phyloP scores from a whole-genome alignment of 2,797 vertebrate genomes.

The Gephyroberyx darwinii region DNA sequence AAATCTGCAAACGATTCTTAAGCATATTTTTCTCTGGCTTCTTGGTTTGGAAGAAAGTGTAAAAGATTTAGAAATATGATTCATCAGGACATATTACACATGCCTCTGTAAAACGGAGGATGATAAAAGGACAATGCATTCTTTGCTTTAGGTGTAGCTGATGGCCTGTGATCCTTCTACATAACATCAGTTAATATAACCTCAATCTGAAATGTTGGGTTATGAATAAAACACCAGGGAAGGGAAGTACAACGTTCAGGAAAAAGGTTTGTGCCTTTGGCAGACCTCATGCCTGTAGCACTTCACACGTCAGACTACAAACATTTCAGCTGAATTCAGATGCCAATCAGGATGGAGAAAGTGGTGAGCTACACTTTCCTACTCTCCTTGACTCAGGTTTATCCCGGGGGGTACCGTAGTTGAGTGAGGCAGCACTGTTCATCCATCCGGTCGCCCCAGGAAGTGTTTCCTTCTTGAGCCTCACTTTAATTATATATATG shows the following conservation, averaged over 20 bases:
- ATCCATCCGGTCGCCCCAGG: too few species aligned
- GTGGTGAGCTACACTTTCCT: too few species aligned
- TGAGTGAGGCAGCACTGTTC: too few species aligned
- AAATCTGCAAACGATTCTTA: conserved; percentile 44
- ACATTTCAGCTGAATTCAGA: not conserved
- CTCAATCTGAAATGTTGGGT: conserved; percentile 25
- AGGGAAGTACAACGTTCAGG: not conserved
- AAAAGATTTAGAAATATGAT: conserved; percentile 47
- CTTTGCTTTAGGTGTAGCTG: conserved; percentile 30
- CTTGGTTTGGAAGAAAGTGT: conserved; percentile 37
- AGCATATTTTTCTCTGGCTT: conserved; percentile 47
- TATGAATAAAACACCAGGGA: conserved; percentile 20
- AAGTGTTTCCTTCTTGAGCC: too few species aligned
- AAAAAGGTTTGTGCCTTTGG: conserved; percentile 12
- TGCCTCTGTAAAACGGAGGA: conserved; percentile 31
- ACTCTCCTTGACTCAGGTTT: too few species aligned
- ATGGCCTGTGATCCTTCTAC: conserved; percentile 28
- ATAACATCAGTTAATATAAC: conserved; percentile 9
- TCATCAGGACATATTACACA: conserved; percentile 36
- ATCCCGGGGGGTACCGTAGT: too few species aligned
- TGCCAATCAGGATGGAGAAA: too few species aligned
- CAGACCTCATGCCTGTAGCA: conserved; percentile 4
- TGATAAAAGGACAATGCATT: conserved; percentile 44
- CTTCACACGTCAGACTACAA: not conserved
- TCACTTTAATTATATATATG: too few species aligned